These are phyloP conservation scores for Euproctis similis DNA, from an alignment of 2,888 invertebrate species.

Conservation along the genomic window DNA sequence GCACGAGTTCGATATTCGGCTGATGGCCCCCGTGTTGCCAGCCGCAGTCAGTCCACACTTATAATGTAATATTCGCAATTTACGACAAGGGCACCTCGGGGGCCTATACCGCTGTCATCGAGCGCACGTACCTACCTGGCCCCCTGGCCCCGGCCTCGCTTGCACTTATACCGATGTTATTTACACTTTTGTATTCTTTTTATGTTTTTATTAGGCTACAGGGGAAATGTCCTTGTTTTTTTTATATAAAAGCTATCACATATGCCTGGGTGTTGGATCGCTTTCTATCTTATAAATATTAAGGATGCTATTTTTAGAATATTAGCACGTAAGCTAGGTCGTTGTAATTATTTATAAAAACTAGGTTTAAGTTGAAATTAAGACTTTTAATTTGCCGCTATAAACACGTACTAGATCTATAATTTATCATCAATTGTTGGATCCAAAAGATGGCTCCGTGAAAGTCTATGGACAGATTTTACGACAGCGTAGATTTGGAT, in stretches of 20 bases:
- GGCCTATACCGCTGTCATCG: conserved; percentile 68
- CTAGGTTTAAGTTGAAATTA: too few species aligned
- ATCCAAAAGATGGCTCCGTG: too few species aligned
- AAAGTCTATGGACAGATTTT: too few species aligned
- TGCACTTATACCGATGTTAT: conserved; percentile 58
- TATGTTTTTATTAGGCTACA: conserved; percentile 35
- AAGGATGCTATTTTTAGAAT: too few species aligned
- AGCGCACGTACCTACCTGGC: conserved; percentile 58
- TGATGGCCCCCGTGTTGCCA: conserved; percentile 54
- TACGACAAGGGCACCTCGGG: conserved; percentile 63
- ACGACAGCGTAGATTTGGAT: too few species aligned
- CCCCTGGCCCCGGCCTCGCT: too few species aligned
- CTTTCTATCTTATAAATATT: too few species aligned
- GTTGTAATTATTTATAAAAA: too few species aligned
- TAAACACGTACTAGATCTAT: too few species aligned
- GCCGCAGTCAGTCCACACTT: conserved; percentile 70
- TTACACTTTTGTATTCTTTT: conserved; percentile 45
- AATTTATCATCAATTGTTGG: too few species aligned
- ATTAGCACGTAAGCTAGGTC: too few species aligned
- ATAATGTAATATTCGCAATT: conserved; percentile 76
- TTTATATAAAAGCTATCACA: conserved; percentile 9
- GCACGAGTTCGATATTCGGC: conserved; percentile 63
- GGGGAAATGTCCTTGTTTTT: conserved; percentile 23
- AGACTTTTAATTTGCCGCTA: too few species aligned
- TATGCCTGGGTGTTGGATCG: not conserved